Evolutionary conservation across 2,797 vertebrate species (phyloP).

Genomic region (Lacerta viridis): DNA sequence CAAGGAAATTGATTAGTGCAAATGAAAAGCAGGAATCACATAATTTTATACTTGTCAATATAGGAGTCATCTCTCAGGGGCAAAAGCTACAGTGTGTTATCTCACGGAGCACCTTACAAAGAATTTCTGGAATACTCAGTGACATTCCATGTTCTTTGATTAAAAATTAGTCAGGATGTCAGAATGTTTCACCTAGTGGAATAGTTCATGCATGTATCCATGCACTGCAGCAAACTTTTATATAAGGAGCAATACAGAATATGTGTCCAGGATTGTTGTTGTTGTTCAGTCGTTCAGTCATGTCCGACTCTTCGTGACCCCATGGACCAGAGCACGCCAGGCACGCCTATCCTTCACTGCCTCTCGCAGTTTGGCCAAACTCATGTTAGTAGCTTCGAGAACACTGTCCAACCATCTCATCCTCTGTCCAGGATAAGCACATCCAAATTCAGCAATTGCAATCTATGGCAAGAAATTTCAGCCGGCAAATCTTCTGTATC

Average conservation of each 20-base stretch:
- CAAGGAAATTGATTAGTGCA: slow-evolving; percentile 5
- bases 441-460: neutral
- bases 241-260: neutral
- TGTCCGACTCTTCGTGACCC: no score
- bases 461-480: neutral
- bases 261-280: neutral
- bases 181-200: neutral
- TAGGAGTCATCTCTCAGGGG: slow-evolving; percentile 1
- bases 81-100: neutral
- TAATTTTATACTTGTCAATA: slow-evolving; percentile 7
- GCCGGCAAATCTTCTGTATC: neutral
- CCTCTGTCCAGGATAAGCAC: neutral
- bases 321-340: no score
- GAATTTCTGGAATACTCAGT: neutral
- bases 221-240: neutral
- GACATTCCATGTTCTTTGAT: neutral
- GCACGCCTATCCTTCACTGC: no score
- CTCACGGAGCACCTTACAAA: neutral
- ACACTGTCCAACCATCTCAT: no score
- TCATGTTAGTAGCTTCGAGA: no score
- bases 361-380: no score
- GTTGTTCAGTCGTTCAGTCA: no score
- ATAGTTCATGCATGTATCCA: neutral
- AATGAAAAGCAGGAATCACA: neutral
- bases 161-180: neutral